Evolutionary conservation across 2,797 vertebrate species (phyloP), one percentile per base, ranked within the genome.

Genomic region (Sebastes elongatus): DNA sequence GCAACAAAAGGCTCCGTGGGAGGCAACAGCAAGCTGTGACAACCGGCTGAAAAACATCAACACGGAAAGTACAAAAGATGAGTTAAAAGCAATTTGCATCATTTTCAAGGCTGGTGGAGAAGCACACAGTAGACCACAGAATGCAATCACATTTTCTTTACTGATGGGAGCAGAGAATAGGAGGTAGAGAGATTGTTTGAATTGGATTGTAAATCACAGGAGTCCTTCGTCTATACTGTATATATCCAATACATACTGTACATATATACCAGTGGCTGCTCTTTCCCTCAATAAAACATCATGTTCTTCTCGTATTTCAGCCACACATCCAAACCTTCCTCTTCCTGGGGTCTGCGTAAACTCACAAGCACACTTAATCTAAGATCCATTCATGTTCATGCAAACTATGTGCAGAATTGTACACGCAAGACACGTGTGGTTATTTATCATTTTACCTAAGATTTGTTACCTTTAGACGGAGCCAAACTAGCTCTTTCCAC

Each of bases 1-100:
- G 57, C 25, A 66, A 74, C 78, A 81, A 78, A 78, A 73, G 62
- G 30, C 61, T 76, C 69, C 1, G 79, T 59, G 49, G 79, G 81
- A 76, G 72, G 79, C 22, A 10, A 76, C 53, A 6, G 6, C 75
- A 71, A 42, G 33, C 68, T 76, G 68, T 27, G 74, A 81, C 63
- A 56, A 53, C 22, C 71, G 0, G 16, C 32, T 67, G 33, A 18
- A 49, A 71, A 35, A 71, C 25, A 63, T 23, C 32, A 68, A 69
- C 49, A 22, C 2, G 1, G 23, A 63, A 42, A 33, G 62, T 16
- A 81, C 68, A 71, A 76, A 79, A 42, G 46, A 79, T 18, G 60
- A 78, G 42, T 69, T 71, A 65, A 78, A 81, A 61, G 53, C 57
- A 59, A 55, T 63, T 59, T 74, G 71, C 59, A 74, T 74, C 60